These are phyloP conservation scores for Mormoops blainvillei DNA, from an alignment of 2,113 vertebrate genomes.

Conservation along the genomic window DNA sequence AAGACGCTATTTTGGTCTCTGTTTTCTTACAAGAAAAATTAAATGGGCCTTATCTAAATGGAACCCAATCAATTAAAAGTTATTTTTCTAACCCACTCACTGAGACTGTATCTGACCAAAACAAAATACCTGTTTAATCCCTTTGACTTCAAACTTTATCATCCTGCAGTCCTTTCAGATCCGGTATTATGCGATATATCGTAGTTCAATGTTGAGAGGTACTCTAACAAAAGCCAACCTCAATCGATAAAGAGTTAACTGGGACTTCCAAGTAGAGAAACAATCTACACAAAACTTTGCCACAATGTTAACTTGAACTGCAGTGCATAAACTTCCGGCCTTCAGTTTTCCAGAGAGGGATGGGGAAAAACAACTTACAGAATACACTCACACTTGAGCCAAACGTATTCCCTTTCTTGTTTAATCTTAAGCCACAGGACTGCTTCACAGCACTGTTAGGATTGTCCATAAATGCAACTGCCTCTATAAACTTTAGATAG, in stretches of 20 bases:
- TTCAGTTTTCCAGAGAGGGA: conserved; percentile 40
- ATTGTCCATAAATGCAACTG: conserved; percentile 58
- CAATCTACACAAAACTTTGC: conserved; percentile 60
- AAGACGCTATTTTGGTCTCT: neutral
- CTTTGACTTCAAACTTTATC: conserved; percentile 45
- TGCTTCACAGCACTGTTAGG: conserved; percentile 61
- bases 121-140: conserved; percentile 71
- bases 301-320: conserved; percentile 52
- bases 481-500: conserved; percentile 64
- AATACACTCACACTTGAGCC: conserved; percentile 63
- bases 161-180: conserved; percentile 41
- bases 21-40: conserved; percentile 8
- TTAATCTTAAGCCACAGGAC: conserved; percentile 60
- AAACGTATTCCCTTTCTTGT: conserved; percentile 66
- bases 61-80: neutral
- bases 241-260: conserved; percentile 59
- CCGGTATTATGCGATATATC: neutral
- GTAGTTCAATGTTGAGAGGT: conserved; percentile 62
- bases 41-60: neutral
- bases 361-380: conserved; percentile 54
- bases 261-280: conserved; percentile 41
- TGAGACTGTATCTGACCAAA: conserved; percentile 58
- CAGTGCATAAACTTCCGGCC: conserved; percentile 27
- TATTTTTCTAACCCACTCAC: conserved; percentile 50
- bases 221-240: conserved; percentile 70